Evolutionary conservation across 1,140 invertebrate species (phyloP).

Genomic region (Drosophila bipectinata): DNA sequence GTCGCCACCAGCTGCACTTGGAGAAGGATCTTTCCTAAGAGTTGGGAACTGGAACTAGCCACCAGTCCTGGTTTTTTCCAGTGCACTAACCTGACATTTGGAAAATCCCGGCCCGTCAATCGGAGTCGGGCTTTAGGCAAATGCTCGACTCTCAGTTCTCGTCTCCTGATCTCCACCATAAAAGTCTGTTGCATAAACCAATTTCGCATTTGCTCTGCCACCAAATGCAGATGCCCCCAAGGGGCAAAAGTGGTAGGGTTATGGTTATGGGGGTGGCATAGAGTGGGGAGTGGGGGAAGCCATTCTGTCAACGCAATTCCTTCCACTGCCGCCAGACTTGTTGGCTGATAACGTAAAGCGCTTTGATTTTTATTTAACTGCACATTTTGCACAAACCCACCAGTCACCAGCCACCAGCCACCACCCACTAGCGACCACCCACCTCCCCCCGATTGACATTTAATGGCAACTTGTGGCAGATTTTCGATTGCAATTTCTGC

Average conservation of each 20-base stretch:
- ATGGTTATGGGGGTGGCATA: no score
- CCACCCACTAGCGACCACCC: neutral
- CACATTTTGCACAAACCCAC: conserved; percentile 55
- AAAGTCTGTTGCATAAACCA: conserved; percentile 80
- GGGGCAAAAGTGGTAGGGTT: neutral
- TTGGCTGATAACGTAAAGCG: conserved; percentile 74
- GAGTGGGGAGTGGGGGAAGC: neutral
- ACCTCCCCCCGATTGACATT: conserved; percentile 52
- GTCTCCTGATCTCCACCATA: conserved; percentile 51
- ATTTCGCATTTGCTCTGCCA: conserved; percentile 64
- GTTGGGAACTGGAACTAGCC: no score
- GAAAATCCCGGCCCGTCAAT: conserved; percentile 39
- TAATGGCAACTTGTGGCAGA: conserved; percentile 73
- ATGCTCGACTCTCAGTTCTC: conserved; percentile 15
- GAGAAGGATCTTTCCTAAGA: no score
- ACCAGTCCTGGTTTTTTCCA: neutral
- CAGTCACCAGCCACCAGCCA: neutral
- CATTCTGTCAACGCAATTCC: conserved; percentile 66
- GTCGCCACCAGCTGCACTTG: no score
- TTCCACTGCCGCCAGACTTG: conserved; percentile 47
- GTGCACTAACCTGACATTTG: conserved; percentile 21
- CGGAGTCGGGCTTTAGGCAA: conserved; percentile 53
- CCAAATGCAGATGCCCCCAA: conserved; percentile 54
- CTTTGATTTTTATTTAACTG: conserved; percentile 82
- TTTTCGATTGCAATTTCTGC: conserved; percentile 70